Conservation (phyloP, 2,888 invertebrate genomes). For the Nemotelus nigrinus region DNA sequence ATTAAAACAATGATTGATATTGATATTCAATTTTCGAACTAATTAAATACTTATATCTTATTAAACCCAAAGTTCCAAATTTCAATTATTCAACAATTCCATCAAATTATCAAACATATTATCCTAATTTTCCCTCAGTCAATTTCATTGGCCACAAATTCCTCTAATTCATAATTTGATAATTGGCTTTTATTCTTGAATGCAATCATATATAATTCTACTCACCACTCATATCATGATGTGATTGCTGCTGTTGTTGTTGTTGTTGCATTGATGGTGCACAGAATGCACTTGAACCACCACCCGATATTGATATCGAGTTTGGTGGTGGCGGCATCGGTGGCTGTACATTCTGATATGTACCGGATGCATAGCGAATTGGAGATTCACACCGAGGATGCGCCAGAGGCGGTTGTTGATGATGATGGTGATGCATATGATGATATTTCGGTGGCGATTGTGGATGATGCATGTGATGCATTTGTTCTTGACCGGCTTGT, state of each 20-base stretch:
- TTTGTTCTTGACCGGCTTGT: slow-evolving; percentile 44
- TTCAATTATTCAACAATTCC: too few relatives aligned
- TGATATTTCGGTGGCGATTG: slow-evolving; percentile 41
- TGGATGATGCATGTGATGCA: slow-evolving; percentile 40
- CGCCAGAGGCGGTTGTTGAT: slow-evolving; percentile 42
- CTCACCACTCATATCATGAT: slow-evolving; percentile 56
- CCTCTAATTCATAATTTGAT: too few relatives aligned
- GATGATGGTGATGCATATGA: slow-evolving; percentile 42
- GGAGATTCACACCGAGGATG: slow-evolving; percentile 50
- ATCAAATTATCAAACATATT: too few relatives aligned
- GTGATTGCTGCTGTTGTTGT: slow-evolving; percentile 47
- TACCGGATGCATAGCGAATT: slow-evolving; percentile 32
- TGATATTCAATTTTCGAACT: too few relatives aligned
- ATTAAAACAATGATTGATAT: too few relatives aligned
- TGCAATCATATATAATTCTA: slow-evolving; percentile 3
- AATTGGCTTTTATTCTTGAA: too few relatives aligned
- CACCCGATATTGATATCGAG: slow-evolving; percentile 53
- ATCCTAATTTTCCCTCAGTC: too few relatives aligned
- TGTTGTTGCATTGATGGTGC: slow-evolving; percentile 57
- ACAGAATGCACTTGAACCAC: slow-evolving; percentile 64
- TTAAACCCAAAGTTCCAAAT: too few relatives aligned
- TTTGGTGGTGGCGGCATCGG: slow-evolving; percentile 57
- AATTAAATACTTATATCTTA: too few relatives aligned
- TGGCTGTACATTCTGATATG: slow-evolving; percentile 48
- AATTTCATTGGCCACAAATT: too few relatives aligned